phyloP scores from a whole-genome alignment of 1,140 invertebrate genomes.

The Cyclina sinensis region DNA sequence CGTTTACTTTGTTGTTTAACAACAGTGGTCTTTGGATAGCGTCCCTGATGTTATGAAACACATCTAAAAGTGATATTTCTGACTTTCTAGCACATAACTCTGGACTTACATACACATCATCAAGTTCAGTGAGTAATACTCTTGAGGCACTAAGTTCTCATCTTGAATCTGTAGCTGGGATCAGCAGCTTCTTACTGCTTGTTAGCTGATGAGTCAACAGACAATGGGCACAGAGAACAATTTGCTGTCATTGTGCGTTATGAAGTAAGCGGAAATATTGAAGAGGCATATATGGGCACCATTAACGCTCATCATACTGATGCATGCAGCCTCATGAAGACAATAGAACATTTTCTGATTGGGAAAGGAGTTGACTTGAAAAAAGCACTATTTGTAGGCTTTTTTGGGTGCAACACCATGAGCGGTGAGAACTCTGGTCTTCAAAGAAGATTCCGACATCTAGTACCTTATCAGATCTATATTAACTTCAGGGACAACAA shows the following conservation, averaged over 20 bases:
- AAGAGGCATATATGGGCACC: constrained; percentile 22
- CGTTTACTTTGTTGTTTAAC: not conserved
- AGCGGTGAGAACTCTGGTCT: constrained; percentile 35
- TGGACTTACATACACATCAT: not conserved
- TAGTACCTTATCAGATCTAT: constrained; percentile 2
- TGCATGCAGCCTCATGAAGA: constrained; percentile 41
- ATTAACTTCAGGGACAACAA: constrained; percentile 8
- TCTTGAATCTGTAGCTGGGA: not conserved
- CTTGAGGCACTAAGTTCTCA: not conserved
- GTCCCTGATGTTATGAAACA: not conserved
- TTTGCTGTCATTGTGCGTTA: constrained; percentile 41
- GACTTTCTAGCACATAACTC: not conserved
- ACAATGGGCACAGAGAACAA: constrained; percentile 39
- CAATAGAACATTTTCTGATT: constrained; percentile 44
- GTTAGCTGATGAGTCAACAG: constrained; percentile 27
- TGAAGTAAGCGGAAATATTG: not conserved
- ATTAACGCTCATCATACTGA: not conserved
- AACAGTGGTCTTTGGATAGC: constrained; percentile 16
- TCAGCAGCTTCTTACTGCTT: not conserved
- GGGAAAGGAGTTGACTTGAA: constrained; percentile 41
- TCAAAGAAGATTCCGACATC: constrained; percentile 16
- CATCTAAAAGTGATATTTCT: not conserved
- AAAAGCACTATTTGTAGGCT: constrained; percentile 55
- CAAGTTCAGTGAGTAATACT: not conserved
- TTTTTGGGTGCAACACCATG: constrained; percentile 65